phyloP scores from a whole-genome alignment of 2,797 vertebrate genomes.

The Eospalax fontanierii region DNA sequence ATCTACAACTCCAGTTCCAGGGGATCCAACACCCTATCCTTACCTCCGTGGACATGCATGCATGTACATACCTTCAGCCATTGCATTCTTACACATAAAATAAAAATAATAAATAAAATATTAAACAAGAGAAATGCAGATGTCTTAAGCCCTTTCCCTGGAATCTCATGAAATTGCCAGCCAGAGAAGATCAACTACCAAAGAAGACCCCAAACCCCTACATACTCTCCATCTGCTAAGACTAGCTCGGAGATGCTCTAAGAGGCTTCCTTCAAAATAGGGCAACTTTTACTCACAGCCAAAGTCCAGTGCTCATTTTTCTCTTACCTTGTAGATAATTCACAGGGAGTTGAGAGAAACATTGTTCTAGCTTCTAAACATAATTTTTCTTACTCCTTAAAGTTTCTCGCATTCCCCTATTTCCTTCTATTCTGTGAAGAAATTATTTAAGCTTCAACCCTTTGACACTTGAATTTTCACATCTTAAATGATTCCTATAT shows the following conservation, averaged over 20 bases:
- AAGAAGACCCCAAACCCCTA: neutral
- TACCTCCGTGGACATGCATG: too few relatives aligned
- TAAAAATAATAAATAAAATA: too few relatives aligned
- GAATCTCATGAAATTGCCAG: neutral
- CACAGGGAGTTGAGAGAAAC: neutral
- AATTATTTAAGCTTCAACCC: conserved; percentile 1
- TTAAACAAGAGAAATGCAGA: neutral
- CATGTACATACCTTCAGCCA: too few relatives aligned
- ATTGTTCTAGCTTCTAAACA: neutral
- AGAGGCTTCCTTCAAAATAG: neutral
- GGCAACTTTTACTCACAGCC: neutral
- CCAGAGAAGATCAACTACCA: neutral
- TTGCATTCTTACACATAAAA: too few relatives aligned
- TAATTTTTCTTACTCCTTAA: neutral
- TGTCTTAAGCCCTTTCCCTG: neutral
- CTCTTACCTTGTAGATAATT: neutral
- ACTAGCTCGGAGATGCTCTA: neutral
- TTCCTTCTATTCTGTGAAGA: neutral
- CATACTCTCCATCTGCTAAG: neutral
- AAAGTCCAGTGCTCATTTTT: neutral
- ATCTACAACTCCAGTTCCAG: too few relatives aligned
- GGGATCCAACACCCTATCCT: too few relatives aligned
- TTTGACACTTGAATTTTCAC: neutral
- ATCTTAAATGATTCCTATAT: neutral
- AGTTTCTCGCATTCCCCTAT: neutral